A percentile compares a stretch with the other conserved stretches of the same genome.
Evolutionary conservation across 1,140 invertebrate species (phyloP).

Genomic region (Latrodectus geometricus): DNA sequence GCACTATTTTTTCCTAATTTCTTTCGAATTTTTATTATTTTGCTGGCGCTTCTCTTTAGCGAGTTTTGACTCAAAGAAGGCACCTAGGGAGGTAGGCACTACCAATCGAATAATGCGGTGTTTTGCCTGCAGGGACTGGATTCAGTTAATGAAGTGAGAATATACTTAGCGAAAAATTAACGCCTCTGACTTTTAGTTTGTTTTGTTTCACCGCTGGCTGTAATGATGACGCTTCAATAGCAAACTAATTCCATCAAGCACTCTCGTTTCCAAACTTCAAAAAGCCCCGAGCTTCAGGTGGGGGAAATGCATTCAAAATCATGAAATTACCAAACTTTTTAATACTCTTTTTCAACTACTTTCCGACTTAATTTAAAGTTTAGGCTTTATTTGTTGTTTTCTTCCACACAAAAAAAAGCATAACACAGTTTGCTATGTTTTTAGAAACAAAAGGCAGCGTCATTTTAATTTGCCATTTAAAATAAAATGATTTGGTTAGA

Average conservation of each 20-base stretch:
- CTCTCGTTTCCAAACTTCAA: slow-evolving; percentile 54
- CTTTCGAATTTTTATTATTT: slow-evolving; percentile 42
- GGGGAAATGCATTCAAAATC: slow-evolving; percentile 27
- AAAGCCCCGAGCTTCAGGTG: slow-evolving; percentile 39
- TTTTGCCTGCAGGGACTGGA: slow-evolving; percentile 55
- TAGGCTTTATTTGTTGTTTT: slow-evolving; percentile 8
- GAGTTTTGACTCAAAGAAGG: slow-evolving; percentile 20
- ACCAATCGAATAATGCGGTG: slow-evolving; percentile 54
- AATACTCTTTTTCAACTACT: slow-evolving; percentile 29
- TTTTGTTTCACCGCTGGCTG: slow-evolving; percentile 17
- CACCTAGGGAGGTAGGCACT: slow-evolving; percentile 27
- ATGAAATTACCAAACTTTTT: slow-evolving; percentile 30
- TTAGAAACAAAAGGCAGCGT: neutral
- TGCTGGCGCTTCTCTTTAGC: slow-evolving; percentile 7
- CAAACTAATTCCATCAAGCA: slow-evolving; percentile 60
- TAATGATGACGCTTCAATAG: slow-evolving; percentile 56
- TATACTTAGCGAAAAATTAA: slow-evolving; percentile 61
- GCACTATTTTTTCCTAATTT: slow-evolving; percentile 35
- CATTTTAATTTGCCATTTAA: slow-evolving; percentile 3
- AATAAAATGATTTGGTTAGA: neutral
- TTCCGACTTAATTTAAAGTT: slow-evolving; percentile 47
- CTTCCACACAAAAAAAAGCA: neutral
- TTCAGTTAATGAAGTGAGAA: slow-evolving; percentile 59
- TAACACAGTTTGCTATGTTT: neutral
- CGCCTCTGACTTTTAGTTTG: slow-evolving; percentile 44